phyloP scores from a whole-genome alignment of 1,140 invertebrate species.

The Philopotamus ludificatus region DNA sequence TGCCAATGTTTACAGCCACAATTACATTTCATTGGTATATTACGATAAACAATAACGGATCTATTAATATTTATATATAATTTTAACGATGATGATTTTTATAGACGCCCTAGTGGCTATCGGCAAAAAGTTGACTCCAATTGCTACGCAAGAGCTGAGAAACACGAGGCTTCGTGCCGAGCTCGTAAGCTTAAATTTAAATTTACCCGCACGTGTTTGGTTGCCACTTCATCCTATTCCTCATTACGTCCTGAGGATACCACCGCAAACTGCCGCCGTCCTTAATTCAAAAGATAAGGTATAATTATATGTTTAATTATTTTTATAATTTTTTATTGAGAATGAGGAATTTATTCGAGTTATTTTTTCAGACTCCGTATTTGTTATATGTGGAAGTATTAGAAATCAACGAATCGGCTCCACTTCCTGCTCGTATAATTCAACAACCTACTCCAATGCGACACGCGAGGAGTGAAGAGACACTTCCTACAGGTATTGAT shows the following conservation, averaged over 20 bases:
- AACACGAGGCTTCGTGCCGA: conserved; percentile 88
- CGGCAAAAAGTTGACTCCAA: conserved; percentile 83
- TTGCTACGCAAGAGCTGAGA: conserved; percentile 93
- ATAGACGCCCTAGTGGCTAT: conserved; percentile 77
- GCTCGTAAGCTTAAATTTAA: conserved; percentile 89
- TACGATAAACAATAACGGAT: too few relatives aligned
- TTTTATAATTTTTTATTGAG: conserved; percentile 7
- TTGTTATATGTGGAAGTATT: conserved; percentile 97
- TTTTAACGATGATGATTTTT: conserved; percentile 9
- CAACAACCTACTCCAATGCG: conserved; percentile 52
- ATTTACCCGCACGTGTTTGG: conserved; percentile 97
- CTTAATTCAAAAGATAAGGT: conserved; percentile 99
- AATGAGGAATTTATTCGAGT: background rate
- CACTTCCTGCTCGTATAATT: conserved; percentile 48
- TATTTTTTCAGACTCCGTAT: conserved; percentile 79
- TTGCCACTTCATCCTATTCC: conserved; percentile 91
- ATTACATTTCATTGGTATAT: conserved; percentile 38
- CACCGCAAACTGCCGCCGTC: conserved; percentile 88
- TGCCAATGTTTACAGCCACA: conserved; percentile 40
- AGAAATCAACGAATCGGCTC: conserved; percentile 80
- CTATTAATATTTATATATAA: background rate
- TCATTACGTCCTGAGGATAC: conserved; percentile 85
- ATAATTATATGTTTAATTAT: conserved; percentile 36
- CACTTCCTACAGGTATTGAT: conserved; percentile 58
- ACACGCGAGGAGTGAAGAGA: conserved; percentile 94